Conservation (phyloP, 2,797 vertebrate species). For the Poecilia wingei region DNA sequence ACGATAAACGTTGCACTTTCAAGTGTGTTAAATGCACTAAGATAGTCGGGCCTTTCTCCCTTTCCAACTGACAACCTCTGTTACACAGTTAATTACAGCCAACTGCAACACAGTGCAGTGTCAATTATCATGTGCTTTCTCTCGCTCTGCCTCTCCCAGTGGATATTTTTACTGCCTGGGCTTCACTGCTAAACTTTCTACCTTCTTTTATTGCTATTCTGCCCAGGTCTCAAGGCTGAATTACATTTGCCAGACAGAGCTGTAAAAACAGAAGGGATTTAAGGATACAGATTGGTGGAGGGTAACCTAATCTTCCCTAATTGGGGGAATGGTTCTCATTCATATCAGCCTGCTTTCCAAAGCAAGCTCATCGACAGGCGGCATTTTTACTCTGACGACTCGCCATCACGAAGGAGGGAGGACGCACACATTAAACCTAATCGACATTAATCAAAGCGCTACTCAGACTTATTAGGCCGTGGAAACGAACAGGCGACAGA, state of each 20-base stretch:
- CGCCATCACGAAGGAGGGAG: slow-evolving; percentile 57
- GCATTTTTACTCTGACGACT: slow-evolving; percentile 51
- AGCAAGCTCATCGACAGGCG: slow-evolving; percentile 57
- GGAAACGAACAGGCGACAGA: slow-evolving; percentile 34
- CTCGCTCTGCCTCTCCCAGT: slow-evolving; percentile 43
- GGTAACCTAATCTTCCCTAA: slow-evolving; percentile 78
- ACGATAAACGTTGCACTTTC: slow-evolving; percentile 65
- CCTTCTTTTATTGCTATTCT: slow-evolving; percentile 73
- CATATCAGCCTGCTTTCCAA: slow-evolving; percentile 71
- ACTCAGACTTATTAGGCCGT: slow-evolving; percentile 46
- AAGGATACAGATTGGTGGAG: slow-evolving; percentile 75
- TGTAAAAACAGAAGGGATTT: slow-evolving; percentile 76
- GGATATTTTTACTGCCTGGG: slow-evolving; percentile 65
- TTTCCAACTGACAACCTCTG: slow-evolving; percentile 70
- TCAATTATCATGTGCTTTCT: slow-evolving; percentile 72
- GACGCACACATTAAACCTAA: slow-evolving; percentile 56
- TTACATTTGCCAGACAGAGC: slow-evolving; percentile 70
- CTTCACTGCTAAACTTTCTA: slow-evolving; percentile 62
- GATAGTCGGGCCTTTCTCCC: slow-evolving; percentile 59
- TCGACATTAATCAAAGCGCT: slow-evolving; percentile 58
- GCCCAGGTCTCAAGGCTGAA: slow-evolving; percentile 67
- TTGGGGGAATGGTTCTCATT: slow-evolving; percentile 77
- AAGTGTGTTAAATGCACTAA: slow-evolving; percentile 62
- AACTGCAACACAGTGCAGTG: slow-evolving; percentile 68
- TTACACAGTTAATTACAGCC: slow-evolving; percentile 77